A percentile compares a stretch with the other conserved stretches of the same genome.
phyloP scores from a whole-genome alignment of 2,888 invertebrate species.

The Nasonia oneida region DNA sequence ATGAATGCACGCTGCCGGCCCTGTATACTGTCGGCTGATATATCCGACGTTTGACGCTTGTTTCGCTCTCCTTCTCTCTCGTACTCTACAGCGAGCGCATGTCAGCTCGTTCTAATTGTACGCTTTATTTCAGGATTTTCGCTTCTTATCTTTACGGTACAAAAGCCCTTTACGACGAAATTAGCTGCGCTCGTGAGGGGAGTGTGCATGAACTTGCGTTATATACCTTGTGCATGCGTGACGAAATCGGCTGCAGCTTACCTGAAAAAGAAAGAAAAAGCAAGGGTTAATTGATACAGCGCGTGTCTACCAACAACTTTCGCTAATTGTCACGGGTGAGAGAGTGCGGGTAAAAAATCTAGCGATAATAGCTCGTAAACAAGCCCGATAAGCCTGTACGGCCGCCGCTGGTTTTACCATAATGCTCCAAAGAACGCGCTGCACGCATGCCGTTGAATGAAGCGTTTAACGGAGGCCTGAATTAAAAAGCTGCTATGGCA shows the following conservation, averaged over 20 bases:
- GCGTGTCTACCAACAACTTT: not conserved
- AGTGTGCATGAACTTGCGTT: not conserved
- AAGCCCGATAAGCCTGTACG: not conserved
- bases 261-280: conserved; percentile 14
- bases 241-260: not conserved
- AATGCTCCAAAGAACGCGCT: not conserved
- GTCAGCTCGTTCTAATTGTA: not conserved
- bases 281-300: not conserved
- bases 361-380: conserved; percentile 13
- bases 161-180: not conserved
- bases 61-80: conserved; percentile 6
- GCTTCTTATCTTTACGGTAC: not conserved
- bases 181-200: not conserved
- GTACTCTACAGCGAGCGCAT: not conserved
- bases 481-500: conserved; percentile 50
- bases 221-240: not conserved
- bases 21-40: not conserved
- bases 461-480: not conserved
- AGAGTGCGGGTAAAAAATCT: not conserved
- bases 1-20: not conserved
- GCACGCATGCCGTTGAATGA: not conserved
- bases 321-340: not conserved
- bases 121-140: conserved; percentile 40
- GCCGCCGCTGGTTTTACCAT: not conserved
- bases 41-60: conserved; percentile 38